A percentile compares a stretch with the other conserved stretches of the same genome.
Evolutionary conservation across 2,113 vertebrate genomes (phyloP).

Genomic region (Tichodroma muraria): DNA sequence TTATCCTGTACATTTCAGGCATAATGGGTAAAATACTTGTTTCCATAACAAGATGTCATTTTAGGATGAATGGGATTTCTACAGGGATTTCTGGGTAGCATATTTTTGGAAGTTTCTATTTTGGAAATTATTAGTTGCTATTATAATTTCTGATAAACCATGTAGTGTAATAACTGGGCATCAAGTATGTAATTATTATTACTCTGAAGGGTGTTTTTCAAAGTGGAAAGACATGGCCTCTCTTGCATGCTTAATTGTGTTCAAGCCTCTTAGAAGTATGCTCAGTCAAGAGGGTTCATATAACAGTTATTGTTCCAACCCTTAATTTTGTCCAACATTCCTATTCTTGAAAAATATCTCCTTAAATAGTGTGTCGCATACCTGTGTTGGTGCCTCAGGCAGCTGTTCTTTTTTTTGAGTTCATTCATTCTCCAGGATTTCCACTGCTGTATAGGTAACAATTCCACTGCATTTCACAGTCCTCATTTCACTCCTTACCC

Average conservation of each 20-base stretch:
- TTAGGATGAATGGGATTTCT: background rate
- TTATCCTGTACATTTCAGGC: background rate
- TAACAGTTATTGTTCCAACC: background rate
- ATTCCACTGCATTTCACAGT: background rate
- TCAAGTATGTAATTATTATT: background rate
- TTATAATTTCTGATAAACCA: background rate
- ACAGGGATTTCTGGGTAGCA: background rate
- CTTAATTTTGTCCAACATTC: background rate
- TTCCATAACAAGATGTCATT: background rate
- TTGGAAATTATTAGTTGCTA: background rate
- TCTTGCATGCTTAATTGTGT: background rate
- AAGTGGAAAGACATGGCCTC: background rate
- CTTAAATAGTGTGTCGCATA: background rate
- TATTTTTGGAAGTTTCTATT: background rate
- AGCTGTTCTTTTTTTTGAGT: background rate
- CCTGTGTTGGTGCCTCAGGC: background rate
- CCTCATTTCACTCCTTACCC: background rate
- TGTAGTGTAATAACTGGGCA: background rate
- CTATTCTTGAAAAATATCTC: background rate
- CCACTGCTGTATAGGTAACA: background rate
- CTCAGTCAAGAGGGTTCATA: background rate
- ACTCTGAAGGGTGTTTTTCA: background rate
- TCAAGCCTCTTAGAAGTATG: background rate
- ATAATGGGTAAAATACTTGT: background rate
- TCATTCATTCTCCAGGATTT: background rate